Conservation (phyloP, 2,113 vertebrate species). For the Sinocyclocheilus rhinocerous region DNA sequence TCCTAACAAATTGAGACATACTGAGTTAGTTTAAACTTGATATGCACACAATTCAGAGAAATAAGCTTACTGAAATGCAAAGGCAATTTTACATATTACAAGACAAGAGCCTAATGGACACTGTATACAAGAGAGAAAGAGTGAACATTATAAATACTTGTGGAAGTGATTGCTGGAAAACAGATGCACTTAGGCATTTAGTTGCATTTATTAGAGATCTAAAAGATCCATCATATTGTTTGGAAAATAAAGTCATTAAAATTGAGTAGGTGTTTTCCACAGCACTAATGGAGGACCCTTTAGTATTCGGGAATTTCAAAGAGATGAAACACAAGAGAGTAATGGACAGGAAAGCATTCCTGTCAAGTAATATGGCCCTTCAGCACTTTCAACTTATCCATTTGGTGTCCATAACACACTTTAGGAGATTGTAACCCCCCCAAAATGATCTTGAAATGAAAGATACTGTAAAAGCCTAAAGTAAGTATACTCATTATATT, state of each 20-base stretch:
- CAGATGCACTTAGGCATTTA: background rate
- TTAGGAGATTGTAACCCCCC: background rate
- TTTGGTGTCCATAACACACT: background rate
- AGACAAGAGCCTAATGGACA: background rate
- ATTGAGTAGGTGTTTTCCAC: too few species aligned
- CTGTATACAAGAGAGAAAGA: background rate
- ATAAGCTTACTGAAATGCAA: background rate
- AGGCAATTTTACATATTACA: background rate
- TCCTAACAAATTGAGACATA: slow-evolving; percentile 47
- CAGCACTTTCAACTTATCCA: background rate
- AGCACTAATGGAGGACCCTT: background rate
- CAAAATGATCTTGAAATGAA: background rate
- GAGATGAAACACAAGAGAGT: background rate
- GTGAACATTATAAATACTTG: background rate
- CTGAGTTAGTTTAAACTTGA: background rate
- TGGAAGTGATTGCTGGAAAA: background rate
- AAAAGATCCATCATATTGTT: background rate
- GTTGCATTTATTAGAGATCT: background rate
- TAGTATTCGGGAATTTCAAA: background rate
- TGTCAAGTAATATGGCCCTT: background rate
- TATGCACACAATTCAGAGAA: background rate
- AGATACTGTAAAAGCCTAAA: background rate
- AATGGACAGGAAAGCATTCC: background rate
- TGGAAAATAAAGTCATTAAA: background rate
- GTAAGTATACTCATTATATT: background rate